Evolutionary conservation across 1,140 invertebrate species (phyloP).

Genomic region (Condylostylus longicornis): DNA sequence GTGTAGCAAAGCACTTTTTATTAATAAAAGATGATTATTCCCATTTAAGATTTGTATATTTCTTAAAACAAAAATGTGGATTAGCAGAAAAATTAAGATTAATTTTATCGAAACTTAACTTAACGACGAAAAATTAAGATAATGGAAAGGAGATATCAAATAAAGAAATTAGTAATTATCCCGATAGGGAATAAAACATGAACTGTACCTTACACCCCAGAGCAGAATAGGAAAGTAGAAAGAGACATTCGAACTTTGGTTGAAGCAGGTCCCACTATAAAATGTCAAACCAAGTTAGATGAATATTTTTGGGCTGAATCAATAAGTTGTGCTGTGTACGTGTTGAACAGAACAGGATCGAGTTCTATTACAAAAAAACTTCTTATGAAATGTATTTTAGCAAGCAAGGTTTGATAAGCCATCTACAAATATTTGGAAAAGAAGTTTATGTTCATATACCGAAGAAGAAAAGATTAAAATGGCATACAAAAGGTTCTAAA

Average conservation of each 20-base stretch:
- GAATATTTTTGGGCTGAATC: slow-evolving; percentile 31
- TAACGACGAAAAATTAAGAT: slow-evolving; percentile 29
- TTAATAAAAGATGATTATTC: slow-evolving; percentile 32
- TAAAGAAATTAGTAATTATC: slow-evolving; percentile 18
- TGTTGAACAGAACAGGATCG: slow-evolving; percentile 28
- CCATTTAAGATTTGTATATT: slow-evolving; percentile 24
- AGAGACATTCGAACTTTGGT: slow-evolving; percentile 31
- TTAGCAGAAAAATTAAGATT: slow-evolving; percentile 19
- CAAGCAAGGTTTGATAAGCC: slow-evolving; percentile 15
- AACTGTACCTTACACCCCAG: slow-evolving; percentile 31
- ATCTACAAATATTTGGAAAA: slow-evolving; percentile 24
- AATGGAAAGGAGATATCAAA: slow-evolving; percentile 33
- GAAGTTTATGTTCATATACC: slow-evolving; percentile 26
- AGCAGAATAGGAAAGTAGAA: slow-evolving; percentile 36
- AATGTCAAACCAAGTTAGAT: slow-evolving; percentile 19
- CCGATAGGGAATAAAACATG: slow-evolving; percentile 22
- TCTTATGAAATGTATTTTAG: slow-evolving; percentile 27
- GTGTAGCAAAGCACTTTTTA: slow-evolving; percentile 23
- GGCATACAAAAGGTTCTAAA: slow-evolving; percentile 24
- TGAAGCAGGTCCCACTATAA: slow-evolving; percentile 29
- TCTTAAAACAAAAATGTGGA: slow-evolving; percentile 31
- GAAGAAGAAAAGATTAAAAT: slow-evolving; percentile 26
- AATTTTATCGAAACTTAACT: slow-evolving; percentile 27
- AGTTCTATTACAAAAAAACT: slow-evolving; percentile 18
- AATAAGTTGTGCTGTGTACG: slow-evolving; percentile 23